These are phyloP conservation scores for Ashinkailepas kermadecensis DNA, from an alignment of 2,888 invertebrate species.

Conservation along the genomic window DNA sequence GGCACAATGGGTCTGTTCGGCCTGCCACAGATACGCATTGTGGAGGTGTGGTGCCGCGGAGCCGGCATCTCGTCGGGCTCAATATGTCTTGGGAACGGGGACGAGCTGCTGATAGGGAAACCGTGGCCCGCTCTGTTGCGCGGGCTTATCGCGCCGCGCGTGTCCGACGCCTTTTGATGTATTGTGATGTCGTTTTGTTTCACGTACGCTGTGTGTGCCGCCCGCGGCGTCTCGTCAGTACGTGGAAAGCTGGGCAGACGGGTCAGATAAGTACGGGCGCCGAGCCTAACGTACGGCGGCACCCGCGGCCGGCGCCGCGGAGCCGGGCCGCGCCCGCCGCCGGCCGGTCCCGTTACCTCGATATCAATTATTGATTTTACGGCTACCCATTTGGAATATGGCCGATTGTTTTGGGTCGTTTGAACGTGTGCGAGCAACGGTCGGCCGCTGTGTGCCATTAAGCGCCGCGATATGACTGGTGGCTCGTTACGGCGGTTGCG, in stretches of 20 bases:
- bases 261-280: neutral
- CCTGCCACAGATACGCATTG: neutral
- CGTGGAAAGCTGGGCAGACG: neutral
- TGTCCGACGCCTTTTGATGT: neutral
- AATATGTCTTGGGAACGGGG: neutral
- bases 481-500: neutral
- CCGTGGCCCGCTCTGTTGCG: neutral
- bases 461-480: neutral
- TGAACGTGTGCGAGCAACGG: neutral
- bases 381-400: neutral
- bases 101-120: neutral
- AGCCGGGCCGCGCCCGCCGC: neutral
- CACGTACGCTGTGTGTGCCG: neutral
- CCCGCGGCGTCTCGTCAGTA: neutral
- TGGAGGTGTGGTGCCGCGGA: neutral
- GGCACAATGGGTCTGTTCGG: neutral
- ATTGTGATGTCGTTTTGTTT: neutral
- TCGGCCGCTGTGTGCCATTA: neutral
- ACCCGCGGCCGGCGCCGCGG: neutral
- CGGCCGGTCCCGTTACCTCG: neutral
- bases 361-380: slow-evolving; percentile 11
- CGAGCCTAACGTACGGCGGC: too few species aligned
- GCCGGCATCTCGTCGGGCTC: neutral
- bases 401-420: neutral
- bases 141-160: neutral